Evolutionary conservation across 1,140 invertebrate species (phyloP).

Genomic region (Temnothorax nylanderi): DNA sequence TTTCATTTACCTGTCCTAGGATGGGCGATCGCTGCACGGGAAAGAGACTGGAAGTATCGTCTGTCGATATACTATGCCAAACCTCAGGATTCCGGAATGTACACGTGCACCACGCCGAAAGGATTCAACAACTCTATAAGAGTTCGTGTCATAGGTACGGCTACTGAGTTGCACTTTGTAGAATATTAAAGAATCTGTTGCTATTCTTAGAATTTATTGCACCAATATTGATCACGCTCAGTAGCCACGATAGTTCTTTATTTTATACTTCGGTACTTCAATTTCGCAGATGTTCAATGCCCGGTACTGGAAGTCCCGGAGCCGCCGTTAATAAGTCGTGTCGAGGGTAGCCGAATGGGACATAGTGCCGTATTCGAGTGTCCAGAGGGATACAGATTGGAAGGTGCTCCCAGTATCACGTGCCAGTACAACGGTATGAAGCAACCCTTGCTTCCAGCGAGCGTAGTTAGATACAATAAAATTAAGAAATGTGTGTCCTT

Average conservation of each 20-base stretch:
- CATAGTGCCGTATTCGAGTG: constrained; percentile 90
- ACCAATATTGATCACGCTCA: background rate
- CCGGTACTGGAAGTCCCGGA: constrained; percentile 83
- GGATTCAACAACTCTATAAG: constrained; percentile 93
- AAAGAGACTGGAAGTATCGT: constrained; percentile 92
- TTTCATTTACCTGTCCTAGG: constrained; percentile 85
- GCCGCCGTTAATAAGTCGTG: constrained; percentile 86
- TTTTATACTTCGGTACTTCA: background rate
- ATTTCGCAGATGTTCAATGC: constrained; percentile 88
- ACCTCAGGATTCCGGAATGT: constrained; percentile 92
- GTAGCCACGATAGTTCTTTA: background rate
- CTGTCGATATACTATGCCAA: constrained; percentile 94
- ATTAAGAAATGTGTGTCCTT: constrained; percentile 49
- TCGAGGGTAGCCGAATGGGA: constrained; percentile 90
- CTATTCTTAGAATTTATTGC: background rate
- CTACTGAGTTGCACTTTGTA: background rate
- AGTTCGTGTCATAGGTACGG: constrained; percentile 92
- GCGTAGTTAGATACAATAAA: background rate
- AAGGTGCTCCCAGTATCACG: constrained; percentile 89
- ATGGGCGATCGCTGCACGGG: constrained; percentile 92
- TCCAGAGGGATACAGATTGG: constrained; percentile 89
- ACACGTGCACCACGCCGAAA: constrained; percentile 93
- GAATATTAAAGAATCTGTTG: background rate
- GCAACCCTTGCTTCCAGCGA: background rate
- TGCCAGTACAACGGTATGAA: constrained; percentile 91